Base-by-base conservation (phyloP, 2,113 vertebrate species). In the Mohoua ochrocephala region DNA sequence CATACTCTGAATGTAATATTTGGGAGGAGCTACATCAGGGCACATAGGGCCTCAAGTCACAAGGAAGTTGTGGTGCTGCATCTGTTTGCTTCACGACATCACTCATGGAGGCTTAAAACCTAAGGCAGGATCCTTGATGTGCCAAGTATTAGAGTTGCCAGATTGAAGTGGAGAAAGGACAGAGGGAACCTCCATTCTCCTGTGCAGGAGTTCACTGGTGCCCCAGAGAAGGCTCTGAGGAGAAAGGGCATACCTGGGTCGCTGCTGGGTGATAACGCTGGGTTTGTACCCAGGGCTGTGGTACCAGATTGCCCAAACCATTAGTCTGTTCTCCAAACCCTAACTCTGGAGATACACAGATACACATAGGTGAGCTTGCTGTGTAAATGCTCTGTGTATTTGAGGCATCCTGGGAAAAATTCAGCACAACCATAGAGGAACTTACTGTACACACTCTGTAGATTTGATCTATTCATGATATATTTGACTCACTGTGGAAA, bases 231-330 rank as follows among this genome's bases (percentile, higher is more conserved):
- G 12, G 53, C 9, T 11, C 6, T 39, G 47, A 92, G 60, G 47
- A 84, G 21, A 45, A 19, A 60, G 49, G 13, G 3, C 14, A 28
- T 53, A 26, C 19, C 23, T 47, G 22, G 6, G 6, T 22, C 60
- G 44, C 5, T 22, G 5, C 16, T 14, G 10, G 10, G 7, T 33
- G 39, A 24, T 9, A 30, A 10, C 5, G 3, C n/a, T 23, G 1
- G 26, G 15, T 10, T 68, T 27, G n/a, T 44, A 13, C 67, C 28
- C 24, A 26, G 30, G 22, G 11, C 41, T 61, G 5, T 37, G 45
- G 27, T 41, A 53, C 50, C 50, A 76, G 44, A 24, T 27, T 71
- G 27, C 31, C 63, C 60, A 52, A 41, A 60, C 22, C 28, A 2
- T 49, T 5, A 65, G 21, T 31, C 44, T 87, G 31, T 26, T 78